phyloP scores from a whole-genome alignment of 2,888 invertebrate species.

The Pseudolycoriella hygida region DNA sequence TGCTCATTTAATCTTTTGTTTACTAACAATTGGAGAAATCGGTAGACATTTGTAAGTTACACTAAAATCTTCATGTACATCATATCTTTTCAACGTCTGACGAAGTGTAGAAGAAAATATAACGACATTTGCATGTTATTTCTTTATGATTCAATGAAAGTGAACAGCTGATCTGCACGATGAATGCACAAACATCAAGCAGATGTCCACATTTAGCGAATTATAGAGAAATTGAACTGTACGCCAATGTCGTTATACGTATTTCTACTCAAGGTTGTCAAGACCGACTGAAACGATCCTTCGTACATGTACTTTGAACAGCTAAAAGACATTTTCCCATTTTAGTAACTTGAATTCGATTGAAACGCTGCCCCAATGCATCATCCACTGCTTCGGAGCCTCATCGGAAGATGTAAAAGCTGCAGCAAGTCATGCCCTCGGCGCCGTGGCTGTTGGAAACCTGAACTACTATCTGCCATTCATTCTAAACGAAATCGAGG shows the following conservation, averaged over 20 bases:
- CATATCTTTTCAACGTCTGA: no score
- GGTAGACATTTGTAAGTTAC: constrained; percentile 76
- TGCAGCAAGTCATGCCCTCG: constrained; percentile 91
- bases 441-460: constrained; percentile 92
- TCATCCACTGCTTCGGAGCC: constrained; percentile 75
- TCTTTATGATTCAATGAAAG: no score
- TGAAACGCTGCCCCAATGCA: constrained; percentile 53
- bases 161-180: no score
- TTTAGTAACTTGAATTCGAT: constrained; percentile 62
- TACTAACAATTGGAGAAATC: constrained; percentile 92
- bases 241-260: no score
- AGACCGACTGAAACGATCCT: neutral
- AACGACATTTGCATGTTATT: no score
- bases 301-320: neutral
- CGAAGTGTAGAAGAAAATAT: no score
- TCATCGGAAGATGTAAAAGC: constrained; percentile 93
- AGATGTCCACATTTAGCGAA: no score
- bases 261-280: no score
- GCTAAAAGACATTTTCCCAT: neutral
- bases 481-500: constrained; percentile 82
- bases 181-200: no score
- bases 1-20: constrained; percentile 77
- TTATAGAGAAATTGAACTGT: no score
- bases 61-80: no score
- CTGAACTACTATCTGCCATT: constrained; percentile 85